These are phyloP conservation scores for Ferrisia virgata DNA, from an alignment of 2,888 invertebrate species.

Conservation along the genomic window DNA sequence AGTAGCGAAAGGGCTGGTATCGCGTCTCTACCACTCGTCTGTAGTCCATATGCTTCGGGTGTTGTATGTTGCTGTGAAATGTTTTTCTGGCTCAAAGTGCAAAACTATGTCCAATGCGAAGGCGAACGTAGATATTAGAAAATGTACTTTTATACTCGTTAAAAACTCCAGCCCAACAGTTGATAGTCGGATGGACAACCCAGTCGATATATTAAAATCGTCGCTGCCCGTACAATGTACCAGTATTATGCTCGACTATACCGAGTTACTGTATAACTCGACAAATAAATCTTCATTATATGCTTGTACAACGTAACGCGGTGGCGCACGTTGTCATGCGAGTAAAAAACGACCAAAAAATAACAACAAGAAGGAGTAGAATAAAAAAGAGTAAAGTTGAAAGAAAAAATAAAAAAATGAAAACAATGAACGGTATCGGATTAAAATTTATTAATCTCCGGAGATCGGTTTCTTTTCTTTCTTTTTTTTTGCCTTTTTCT, in stretches of 20 bases:
- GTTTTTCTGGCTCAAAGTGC: slow-evolving; percentile 8
- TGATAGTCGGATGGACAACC: not conserved
- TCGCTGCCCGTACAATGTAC: not conserved
- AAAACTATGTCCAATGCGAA: slow-evolving; percentile 21
- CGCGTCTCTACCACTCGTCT: not conserved
- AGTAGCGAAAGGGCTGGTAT: slow-evolving; percentile 37
- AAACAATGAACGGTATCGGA: slow-evolving; percentile 29
- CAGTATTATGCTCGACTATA: no score
- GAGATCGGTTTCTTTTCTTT: slow-evolving; percentile 32
- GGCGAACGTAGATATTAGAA: not conserved
- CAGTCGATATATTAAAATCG: slow-evolving; percentile 22
- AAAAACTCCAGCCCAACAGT: not conserved
- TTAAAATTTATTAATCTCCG: slow-evolving; percentile 44
- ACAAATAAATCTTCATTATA: slow-evolving; percentile 22
- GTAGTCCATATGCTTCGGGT: not conserved
- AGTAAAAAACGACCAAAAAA: not conserved
- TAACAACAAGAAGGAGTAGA: not conserved
- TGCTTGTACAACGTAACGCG: not conserved
- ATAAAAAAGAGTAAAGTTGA: not conserved
- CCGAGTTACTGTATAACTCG: no score
- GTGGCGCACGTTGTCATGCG: not conserved
- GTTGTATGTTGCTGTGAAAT: no score
- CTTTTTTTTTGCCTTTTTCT: no score
- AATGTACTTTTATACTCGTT: not conserved
- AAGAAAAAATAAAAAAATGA: not conserved